These are phyloP conservation scores for Phalloptychus januarius DNA, from an alignment of 2,797 vertebrate genomes.

Conservation along the genomic window DNA sequence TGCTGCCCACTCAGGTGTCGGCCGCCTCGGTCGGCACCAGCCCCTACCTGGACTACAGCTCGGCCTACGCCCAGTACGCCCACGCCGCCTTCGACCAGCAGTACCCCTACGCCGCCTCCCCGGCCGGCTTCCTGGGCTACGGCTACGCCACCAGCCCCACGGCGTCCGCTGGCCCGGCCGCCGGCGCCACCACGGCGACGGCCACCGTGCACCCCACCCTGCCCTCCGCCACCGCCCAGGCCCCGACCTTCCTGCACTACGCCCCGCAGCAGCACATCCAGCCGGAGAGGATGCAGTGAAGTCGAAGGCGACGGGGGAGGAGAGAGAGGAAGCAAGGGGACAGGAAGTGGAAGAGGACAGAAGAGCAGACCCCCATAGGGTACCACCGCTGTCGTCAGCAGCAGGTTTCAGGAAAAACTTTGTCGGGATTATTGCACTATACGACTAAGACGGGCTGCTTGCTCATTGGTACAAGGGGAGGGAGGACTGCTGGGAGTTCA, in stretches of 20 bases:
- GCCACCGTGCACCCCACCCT: constrained; percentile 79
- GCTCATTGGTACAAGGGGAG: constrained; percentile 46
- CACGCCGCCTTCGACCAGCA: constrained; percentile 90
- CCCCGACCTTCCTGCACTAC: constrained; percentile 88
- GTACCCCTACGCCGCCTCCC: constrained; percentile 91
- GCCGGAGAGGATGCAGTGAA: constrained; percentile 93
- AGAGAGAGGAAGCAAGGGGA: neutral
- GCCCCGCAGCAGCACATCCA: constrained; percentile 88
- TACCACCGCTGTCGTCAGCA: constrained; percentile 40
- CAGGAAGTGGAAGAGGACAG: constrained; percentile 9
- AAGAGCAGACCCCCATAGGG: constrained; percentile 44
- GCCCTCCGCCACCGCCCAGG: constrained; percentile 69
- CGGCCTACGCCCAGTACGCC: constrained; percentile 89
- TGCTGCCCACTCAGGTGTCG: constrained; percentile 89
- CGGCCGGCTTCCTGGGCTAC: constrained; percentile 85
- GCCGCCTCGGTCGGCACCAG: constrained; percentile 82
- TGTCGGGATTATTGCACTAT: constrained; percentile 76
- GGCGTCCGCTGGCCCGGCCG: constrained; percentile 48
- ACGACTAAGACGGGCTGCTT: constrained; percentile 63
- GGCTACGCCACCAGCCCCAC: constrained; percentile 83
- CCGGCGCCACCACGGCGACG: constrained; percentile 70
- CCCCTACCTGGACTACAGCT: constrained; percentile 89
- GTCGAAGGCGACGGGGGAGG: neutral
- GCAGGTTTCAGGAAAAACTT: constrained; percentile 69
- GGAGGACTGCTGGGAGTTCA: constrained; percentile 45